Evolutionary conservation across 2,113 vertebrate genomes (phyloP).

Genomic region (Nothoprocta perdicaria): DNA sequence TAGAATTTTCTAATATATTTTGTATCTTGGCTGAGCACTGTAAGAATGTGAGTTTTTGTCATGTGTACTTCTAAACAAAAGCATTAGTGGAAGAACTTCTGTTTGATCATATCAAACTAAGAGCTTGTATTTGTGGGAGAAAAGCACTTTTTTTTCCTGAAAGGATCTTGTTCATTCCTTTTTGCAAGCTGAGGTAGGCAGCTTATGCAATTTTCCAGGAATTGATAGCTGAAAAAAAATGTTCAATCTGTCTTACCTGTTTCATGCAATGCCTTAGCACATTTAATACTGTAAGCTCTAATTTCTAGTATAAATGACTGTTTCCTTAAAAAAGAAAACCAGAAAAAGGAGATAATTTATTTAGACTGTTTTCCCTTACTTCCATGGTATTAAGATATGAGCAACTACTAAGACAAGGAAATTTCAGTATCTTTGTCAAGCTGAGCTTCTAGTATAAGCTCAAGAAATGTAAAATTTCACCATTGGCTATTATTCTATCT

Average conservation of each 20-base stretch:
- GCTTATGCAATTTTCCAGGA: background rate
- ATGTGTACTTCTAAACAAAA: background rate
- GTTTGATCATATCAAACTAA: background rate
- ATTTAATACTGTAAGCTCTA: background rate
- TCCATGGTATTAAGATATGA: background rate
- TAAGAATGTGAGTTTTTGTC: background rate
- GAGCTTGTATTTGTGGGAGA: background rate
- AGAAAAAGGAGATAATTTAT: background rate
- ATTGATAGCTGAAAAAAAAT: background rate
- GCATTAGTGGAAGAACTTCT: background rate
- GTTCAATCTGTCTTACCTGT: background rate
- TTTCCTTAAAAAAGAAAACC: background rate
- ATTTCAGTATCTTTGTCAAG: background rate
- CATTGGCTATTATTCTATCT: background rate
- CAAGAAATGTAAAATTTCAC: background rate
- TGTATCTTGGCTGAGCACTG: background rate
- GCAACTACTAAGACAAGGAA: background rate
- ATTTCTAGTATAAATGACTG: rapidly evolving
- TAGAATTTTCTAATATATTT: background rate
- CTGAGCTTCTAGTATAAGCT: background rate
- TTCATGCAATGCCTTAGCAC: background rate
- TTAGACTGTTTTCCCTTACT: background rate
- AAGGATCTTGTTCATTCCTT: background rate
- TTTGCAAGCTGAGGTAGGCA: background rate
- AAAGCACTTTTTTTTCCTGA: background rate